Conservation (phyloP, 2,113 vertebrate genomes). For the Lamprotornis superbus region DNA sequence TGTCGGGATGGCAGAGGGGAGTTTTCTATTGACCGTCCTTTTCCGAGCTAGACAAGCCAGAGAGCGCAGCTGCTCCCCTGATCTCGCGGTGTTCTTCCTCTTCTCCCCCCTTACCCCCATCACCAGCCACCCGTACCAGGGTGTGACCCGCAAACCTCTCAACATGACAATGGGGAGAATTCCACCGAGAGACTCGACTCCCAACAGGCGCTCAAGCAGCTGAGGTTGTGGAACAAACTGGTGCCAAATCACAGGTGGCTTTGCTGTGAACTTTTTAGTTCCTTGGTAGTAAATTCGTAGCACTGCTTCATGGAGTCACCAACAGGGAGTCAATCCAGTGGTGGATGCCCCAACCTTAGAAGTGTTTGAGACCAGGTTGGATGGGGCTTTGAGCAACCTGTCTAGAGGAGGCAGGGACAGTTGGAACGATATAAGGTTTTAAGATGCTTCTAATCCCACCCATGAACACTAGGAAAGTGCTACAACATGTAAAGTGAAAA, state of each 20-base stretch:
- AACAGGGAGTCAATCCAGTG: neutral
- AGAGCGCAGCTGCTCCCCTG: no score
- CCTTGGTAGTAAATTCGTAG: neutral
- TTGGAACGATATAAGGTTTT: neutral
- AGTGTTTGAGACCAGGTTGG: neutral
- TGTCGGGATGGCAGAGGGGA: no score
- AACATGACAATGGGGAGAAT: no score
- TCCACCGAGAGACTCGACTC: no score
- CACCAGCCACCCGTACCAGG: no score
- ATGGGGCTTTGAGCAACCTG: neutral
- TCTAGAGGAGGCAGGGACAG: neutral
- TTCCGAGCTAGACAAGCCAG: no score
- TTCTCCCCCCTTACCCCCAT: no score
- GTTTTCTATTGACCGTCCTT: no score
- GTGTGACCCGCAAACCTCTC: no score
- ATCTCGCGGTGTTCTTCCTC: no score
- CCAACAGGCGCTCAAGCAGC: neutral
- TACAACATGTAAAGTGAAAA: neutral
- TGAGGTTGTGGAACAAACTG: neutral
- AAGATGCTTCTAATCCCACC: neutral
- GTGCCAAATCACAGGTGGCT: neutral
- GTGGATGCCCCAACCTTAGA: neutral
- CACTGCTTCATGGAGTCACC: fast-evolving
- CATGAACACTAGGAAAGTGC: neutral
- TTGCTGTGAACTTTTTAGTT: neutral